Evolutionary conservation across 2,797 vertebrate species (phyloP).

Genomic region (Characodon lateralis): DNA sequence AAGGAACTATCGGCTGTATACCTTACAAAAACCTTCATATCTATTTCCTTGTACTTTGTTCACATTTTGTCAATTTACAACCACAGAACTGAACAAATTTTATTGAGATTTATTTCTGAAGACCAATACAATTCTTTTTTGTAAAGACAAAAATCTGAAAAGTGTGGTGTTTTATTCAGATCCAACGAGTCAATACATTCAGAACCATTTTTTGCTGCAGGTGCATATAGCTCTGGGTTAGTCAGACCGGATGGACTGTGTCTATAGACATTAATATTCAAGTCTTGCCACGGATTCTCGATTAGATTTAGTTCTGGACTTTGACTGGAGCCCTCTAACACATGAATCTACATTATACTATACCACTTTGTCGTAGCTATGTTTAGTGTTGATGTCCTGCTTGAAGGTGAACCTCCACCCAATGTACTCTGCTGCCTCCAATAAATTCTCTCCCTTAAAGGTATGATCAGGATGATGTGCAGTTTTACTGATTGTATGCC

Average conservation of each 20-base stretch:
- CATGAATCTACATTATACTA: not conserved
- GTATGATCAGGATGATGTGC: too few relatives aligned
- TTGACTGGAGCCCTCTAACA: not conserved
- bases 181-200: not conserved
- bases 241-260: not conserved
- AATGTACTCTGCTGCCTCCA: too few relatives aligned
- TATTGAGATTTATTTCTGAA: not conserved
- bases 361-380: not conserved
- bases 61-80: not conserved
- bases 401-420: not conserved
- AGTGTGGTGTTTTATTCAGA: not conserved
- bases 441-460: too few relatives aligned
- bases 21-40: not conserved
- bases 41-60: not conserved
- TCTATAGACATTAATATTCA: not conserved
- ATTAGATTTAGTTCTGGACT: not conserved
- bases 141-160: not conserved
- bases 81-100: not conserved
- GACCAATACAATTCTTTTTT: not conserved
- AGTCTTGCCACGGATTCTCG: not conserved
- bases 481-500: too few relatives aligned
- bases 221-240: not conserved
- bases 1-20: constrained; percentile 15
- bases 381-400: not conserved
- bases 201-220: not conserved